These are phyloP conservation scores for Agelastica alni DNA, from an alignment of 2,888 invertebrate species.

Conservation along the genomic window DNA sequence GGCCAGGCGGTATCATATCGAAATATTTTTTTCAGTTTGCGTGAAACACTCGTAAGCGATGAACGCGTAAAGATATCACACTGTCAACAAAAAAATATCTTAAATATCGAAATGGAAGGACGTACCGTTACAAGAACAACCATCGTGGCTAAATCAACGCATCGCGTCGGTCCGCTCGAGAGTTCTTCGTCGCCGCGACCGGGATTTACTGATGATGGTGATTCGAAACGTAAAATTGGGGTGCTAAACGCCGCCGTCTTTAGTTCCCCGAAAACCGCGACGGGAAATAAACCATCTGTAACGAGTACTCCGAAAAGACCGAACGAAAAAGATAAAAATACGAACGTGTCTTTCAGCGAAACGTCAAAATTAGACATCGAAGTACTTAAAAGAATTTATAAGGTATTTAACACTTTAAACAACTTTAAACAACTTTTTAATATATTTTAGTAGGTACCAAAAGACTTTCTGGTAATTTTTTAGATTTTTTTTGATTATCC, in stretches of 20 bases:
- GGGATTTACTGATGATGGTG: slow-evolving; percentile 16
- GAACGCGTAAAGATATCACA: slow-evolving; percentile 11
- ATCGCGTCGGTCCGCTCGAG: slow-evolving; percentile 7
- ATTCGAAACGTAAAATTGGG: slow-evolving; percentile 7
- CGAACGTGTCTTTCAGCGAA: no score
- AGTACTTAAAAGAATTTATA: no score
- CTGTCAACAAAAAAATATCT: no score
- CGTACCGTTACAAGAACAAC: neutral
- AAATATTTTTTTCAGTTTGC: slow-evolving; percentile 26
- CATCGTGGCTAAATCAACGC: neutral
- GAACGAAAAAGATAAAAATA: no score
- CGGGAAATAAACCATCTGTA: no score
- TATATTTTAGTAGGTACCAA: no score
- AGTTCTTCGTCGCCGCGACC: slow-evolving; percentile 1
- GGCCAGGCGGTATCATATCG: slow-evolving; percentile 20
- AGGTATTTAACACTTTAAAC: no score
- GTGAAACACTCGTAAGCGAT: slow-evolving; percentile 24
- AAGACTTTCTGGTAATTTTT: no score
- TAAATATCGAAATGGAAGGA: slow-evolving; percentile 4
- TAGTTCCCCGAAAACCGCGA: neutral
- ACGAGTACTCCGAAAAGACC: no score
- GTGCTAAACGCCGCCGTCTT: slow-evolving; percentile 4
- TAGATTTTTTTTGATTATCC: no score
- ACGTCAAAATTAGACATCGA: no score
- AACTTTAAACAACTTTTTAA: no score